Base-by-base conservation (phyloP, 1,140 invertebrate genomes). In the Drosophila tsacasi region DNA sequence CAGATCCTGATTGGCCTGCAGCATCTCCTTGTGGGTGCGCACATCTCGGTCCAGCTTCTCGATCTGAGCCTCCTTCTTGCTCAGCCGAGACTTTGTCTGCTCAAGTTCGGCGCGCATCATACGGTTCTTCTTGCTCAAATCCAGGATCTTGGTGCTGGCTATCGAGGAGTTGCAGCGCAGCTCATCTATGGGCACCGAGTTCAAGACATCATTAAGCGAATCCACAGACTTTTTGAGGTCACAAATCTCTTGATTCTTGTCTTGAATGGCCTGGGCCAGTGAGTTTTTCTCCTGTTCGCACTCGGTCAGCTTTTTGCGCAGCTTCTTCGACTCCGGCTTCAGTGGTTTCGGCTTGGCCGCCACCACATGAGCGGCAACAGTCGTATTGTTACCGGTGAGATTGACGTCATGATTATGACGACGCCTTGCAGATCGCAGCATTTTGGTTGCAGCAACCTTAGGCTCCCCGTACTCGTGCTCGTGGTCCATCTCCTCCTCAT, bases 61-160 rank as follows among this genome's bases (percentile, higher is more conserved):
- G 54, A 73, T 92, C 60, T 60, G 92, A 9, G 54, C 60, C 25
- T 94, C 94, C 44, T 81, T 81, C 44, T 93, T 94, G 37, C 6
- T 49, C 13, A 91, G 25, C 15, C 79, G 76, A 93, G 42, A 93
- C 93, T 93, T 95, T 0, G 69, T 39, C 50, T 93, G 89, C 76
- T 94, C 94, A 27, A 95, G 42, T 76, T 95, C 94, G 8, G 94
- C 93, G 3, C 94, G 93, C 55, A 94, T 82, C 74, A 94, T 93
- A 0, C 94, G 92, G 59, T 95, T 95, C 76, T 94, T 94, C 75
- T 94, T 95, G 79, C 94, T 94, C 13, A 95, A 75, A 27, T 94
- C 94, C 3, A 94, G 91, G 61, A 95, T 94, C 87, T 95, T 95
- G 1, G 94, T 91, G 61, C 94, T 93, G 17, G 94, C 94, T 9